These are phyloP conservation scores for Ceyx erithaca DNA, from an alignment of 2,797 vertebrate species.

Conservation along the genomic window DNA sequence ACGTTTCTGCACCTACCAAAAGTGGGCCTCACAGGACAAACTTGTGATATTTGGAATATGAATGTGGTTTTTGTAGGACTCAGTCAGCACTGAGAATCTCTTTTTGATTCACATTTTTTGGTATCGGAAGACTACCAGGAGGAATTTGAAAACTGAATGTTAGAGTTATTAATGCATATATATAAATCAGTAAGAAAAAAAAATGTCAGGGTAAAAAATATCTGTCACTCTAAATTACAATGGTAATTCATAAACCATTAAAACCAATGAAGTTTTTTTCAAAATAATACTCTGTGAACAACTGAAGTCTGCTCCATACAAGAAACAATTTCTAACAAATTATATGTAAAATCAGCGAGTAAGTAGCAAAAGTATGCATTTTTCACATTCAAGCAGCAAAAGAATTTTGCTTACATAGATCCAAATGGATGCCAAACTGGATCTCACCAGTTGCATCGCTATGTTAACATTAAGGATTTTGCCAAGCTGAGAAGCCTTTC, in stretches of 20 bases:
- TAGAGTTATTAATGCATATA: background rate
- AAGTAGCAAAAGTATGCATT: background rate
- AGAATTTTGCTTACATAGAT: background rate
- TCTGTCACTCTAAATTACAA: background rate
- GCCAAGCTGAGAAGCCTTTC: background rate
- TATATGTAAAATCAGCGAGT: background rate
- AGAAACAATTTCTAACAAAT: background rate
- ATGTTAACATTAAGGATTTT: background rate
- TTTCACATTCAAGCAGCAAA: background rate
- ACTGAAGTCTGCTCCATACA: background rate
- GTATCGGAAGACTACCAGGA: background rate
- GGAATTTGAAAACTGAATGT: background rate
- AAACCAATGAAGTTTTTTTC: background rate
- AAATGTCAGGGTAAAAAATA: accelerated
- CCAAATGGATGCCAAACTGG: background rate
- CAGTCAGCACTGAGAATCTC: background rate
- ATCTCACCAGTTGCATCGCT: background rate
- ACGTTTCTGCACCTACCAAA: background rate
- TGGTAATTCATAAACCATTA: background rate
- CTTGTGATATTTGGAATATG: background rate
- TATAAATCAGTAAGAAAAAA: background rate
- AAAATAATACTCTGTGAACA: background rate
- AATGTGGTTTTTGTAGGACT: background rate
- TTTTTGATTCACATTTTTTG: background rate
- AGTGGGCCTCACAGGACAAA: background rate